Percentiles rank a stretch among this genome's conserved stretches.
phyloP scores from a whole-genome alignment of 2,797 vertebrate species.

The Eurystomus glaucurus region DNA sequence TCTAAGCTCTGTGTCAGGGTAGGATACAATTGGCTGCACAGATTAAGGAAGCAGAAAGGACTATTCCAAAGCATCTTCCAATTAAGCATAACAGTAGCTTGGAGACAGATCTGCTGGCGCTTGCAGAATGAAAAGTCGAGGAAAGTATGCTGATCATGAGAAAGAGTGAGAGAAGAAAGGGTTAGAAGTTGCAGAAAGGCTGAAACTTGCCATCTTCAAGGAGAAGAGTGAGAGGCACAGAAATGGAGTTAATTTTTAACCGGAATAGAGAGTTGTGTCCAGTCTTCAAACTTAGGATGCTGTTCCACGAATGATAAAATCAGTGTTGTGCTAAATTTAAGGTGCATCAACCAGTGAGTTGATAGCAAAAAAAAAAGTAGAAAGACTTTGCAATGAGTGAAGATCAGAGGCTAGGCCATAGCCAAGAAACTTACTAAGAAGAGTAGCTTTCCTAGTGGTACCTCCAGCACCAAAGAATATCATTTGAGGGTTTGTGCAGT shows the following conservation, averaged over 20 bases:
- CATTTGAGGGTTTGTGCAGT: not conserved
- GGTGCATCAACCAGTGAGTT: not conserved
- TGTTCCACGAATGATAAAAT: not conserved
- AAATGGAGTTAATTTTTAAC: not conserved
- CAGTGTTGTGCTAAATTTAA: not conserved
- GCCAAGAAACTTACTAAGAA: not conserved
- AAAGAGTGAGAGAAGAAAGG: not conserved
- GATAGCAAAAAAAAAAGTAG: not conserved
- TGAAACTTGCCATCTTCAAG: not conserved
- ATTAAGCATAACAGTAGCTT: not conserved
- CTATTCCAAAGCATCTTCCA: not conserved
- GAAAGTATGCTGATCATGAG: not conserved
- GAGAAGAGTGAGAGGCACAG: not conserved
- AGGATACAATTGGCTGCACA: not conserved
- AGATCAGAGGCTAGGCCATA: not conserved
- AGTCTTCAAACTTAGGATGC: not conserved
- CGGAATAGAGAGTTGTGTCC: not conserved
- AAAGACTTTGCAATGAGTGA: not conserved
- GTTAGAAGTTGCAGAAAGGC: not conserved
- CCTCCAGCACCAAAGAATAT: not conserved
- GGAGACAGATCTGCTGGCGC: not conserved
- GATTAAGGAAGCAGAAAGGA: not conserved
- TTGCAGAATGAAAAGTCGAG: not conserved
- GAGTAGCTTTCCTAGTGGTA: not conserved
- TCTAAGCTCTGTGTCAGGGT: rapidly evolving